Evolutionary conservation across 2,797 vertebrate genomes (phyloP), one percentile per base, ranked within the genome.

Genomic region (Esox lucius): DNA sequence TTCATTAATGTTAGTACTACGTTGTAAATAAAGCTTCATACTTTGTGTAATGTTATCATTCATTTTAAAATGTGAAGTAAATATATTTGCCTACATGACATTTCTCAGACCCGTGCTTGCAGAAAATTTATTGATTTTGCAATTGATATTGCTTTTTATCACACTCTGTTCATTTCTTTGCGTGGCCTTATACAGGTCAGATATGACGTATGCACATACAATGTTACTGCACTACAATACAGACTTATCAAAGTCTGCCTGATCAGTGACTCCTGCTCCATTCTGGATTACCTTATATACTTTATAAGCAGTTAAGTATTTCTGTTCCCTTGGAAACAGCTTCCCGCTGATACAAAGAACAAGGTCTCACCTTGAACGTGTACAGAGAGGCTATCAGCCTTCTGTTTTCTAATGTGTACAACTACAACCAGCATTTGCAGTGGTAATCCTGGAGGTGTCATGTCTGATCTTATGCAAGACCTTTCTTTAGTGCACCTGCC

Each of bases 291-390:
- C 85, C 88, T 89, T 90, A 91, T 90, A 91, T 90, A 88, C 89
- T 92, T 91, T 90, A 92, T 91, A 88, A 91, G 90, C 89, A 91
- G 87, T 89, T 87, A 91, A 88, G 90, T 91, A 88, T 90, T 91
- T 90, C 88, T 81, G 91, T 91, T 91, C 83, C 92, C 91, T 85
- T 90, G 90, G 92, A 86, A 93, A 93, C 90, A 74, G 87, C 80
- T 88, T 91, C 87, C 88, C 80, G 87, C 90, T 85, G 88, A 91
- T 90, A 88, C 90, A 90, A 88, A 88, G 86, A 86, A 85, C 82
- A 83, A 85, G 87, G 85, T 87, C 90, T 91, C 91, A 93, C 90
- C 91, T 91, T 91, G 88, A 88, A 91, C 89, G 84, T 56, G 35
- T 39, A 81, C 80, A 86, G 81, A 83, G 79, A 71, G 76, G 81